These are phyloP conservation scores for Parascotia fuliginaria DNA, from an alignment of 2,888 invertebrate species.

Conservation along the genomic window DNA sequence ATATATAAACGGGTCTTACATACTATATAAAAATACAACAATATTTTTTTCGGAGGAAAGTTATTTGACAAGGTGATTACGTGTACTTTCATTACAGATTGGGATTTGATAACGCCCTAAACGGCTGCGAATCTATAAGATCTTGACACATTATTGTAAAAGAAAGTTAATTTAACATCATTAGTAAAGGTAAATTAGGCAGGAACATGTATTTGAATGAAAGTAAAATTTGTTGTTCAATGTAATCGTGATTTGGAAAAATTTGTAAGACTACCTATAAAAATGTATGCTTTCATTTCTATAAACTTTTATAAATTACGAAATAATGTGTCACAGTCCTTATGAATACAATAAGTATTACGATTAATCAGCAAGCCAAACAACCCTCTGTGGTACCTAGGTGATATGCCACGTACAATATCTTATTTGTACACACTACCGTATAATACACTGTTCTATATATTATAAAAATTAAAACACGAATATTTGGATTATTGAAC, in stretches of 20 bases:
- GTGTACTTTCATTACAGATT: not conserved
- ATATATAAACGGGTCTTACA: conserved; percentile 71
- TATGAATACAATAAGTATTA: not conserved
- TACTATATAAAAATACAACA: conserved; percentile 83
- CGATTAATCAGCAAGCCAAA: conserved; percentile 43
- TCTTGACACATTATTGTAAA: not conserved
- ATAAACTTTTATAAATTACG: too few relatives aligned
- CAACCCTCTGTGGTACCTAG: conserved; percentile 62
- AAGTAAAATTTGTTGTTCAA: not conserved
- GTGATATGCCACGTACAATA: conserved; percentile 79
- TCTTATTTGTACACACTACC: conserved; percentile 63
- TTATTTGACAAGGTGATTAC: conserved; percentile 48
- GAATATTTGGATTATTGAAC: conserved; percentile 50
- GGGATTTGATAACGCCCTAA: not conserved
- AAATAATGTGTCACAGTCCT: too few relatives aligned
- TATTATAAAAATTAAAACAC: conserved; percentile 49
- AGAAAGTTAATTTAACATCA: not conserved
- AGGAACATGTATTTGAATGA: not conserved
- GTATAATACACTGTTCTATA: conserved; percentile 45
- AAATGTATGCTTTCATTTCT: too few relatives aligned
- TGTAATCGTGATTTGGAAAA: too few relatives aligned
- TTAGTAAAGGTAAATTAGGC: not conserved
- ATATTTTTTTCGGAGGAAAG: conserved; percentile 62
- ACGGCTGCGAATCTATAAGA: not conserved
- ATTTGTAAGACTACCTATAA: too few relatives aligned